Conservation (phyloP, 2,888 invertebrate species). For the Macaria liturata region DNA sequence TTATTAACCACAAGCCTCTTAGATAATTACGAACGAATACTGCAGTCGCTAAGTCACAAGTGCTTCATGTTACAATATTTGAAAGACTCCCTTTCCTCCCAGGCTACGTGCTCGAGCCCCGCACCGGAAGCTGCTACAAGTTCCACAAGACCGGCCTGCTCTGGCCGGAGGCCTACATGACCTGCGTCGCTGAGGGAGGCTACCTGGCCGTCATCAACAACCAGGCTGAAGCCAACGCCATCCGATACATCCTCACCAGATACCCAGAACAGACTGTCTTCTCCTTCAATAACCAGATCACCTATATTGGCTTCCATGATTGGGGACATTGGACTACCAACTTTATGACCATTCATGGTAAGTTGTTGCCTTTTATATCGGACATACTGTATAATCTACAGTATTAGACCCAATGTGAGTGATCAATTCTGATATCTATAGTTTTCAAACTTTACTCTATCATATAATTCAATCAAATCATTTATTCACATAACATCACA, state of each 20-base stretch:
- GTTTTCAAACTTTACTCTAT: too few species aligned
- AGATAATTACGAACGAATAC: too few species aligned
- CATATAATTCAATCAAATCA: too few species aligned
- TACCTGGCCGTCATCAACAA: constrained; percentile 10
- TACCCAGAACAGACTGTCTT: not conserved
- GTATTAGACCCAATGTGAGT: too few species aligned
- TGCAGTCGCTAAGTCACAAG: too few species aligned
- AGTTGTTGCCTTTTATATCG: not conserved
- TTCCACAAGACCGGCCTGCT: constrained; percentile 28
- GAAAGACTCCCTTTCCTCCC: not conserved
- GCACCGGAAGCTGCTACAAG: constrained; percentile 37
- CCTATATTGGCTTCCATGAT: not conserved
- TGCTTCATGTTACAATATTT: too few species aligned
- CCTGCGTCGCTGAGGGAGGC: constrained; percentile 34
- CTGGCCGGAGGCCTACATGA: constrained; percentile 29
- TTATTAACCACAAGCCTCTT: too few species aligned
- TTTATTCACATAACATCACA: too few species aligned
- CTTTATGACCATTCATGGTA: not conserved
- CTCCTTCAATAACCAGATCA: not conserved
- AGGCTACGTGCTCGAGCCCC: not conserved
- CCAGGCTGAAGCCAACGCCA: not conserved
- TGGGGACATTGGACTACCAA: not conserved
- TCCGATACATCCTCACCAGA: not conserved
- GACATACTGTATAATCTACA: too few species aligned
- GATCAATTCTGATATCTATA: too few species aligned